Conservation (phyloP, 2,113 vertebrate genomes). For the Megaceryle maxima region DNA sequence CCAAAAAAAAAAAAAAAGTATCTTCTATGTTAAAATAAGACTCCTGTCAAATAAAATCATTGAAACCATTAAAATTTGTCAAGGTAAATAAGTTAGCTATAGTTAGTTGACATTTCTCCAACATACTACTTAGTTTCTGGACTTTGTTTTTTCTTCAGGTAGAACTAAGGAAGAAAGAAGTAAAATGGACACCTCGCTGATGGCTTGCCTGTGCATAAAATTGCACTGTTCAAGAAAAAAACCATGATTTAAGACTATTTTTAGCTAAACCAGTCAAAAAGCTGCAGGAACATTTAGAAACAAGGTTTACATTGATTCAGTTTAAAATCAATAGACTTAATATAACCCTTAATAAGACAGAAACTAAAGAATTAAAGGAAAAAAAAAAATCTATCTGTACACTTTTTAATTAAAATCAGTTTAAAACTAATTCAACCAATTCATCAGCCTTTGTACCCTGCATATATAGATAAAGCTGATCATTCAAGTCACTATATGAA, state of each 20-base stretch:
- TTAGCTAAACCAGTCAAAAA: background rate
- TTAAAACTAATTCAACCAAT: slow-evolving; percentile 17
- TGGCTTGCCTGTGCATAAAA: background rate
- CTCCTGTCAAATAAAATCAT: background rate
- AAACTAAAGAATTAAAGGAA: background rate
- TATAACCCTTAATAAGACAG: background rate
- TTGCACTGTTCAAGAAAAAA: background rate
- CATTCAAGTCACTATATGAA: background rate
- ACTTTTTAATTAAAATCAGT: slow-evolving; percentile 39
- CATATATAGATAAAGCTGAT: background rate
- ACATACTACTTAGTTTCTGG: background rate
- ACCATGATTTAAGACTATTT: background rate
- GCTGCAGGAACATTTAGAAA: background rate
- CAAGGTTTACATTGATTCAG: background rate
- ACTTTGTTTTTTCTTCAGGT: background rate
- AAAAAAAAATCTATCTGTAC: background rate
- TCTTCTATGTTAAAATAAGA: background rate
- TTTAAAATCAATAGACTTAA: slow-evolving; percentile 31
- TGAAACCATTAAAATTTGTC: background rate
- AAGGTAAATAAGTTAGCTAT: background rate
- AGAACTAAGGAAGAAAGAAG: background rate
- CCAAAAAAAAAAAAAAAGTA: background rate
- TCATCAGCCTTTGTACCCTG: background rate
- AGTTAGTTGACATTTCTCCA: background rate
- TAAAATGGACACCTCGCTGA: background rate